phyloP scores from a whole-genome alignment of 2,888 invertebrate genomes.

The Synanthedon andrenaeformis region DNA sequence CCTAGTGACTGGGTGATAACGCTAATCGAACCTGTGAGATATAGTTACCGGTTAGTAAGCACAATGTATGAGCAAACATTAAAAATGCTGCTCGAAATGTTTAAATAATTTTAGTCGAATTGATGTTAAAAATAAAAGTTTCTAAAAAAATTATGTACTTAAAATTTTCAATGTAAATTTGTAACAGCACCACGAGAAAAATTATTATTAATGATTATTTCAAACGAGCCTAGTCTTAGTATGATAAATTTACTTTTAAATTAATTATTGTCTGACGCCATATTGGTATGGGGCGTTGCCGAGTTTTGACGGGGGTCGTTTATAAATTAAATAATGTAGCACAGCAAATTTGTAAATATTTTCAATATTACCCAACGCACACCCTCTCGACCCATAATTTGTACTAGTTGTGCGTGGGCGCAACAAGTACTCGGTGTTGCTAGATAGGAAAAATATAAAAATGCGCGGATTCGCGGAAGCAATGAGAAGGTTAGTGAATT shows the following conservation, averaged over 20 bases:
- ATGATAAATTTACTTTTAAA: conserved; percentile 55
- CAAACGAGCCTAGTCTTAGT: conserved; percentile 67
- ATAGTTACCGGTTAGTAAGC: conserved; percentile 55
- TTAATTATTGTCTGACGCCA: conserved; percentile 29
- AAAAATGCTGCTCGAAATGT: conserved; percentile 61
- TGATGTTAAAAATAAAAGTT: conserved; percentile 67
- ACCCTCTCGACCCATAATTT: conserved; percentile 28
- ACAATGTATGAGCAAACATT: conserved; percentile 67
- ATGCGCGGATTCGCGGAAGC: conserved; percentile 34
- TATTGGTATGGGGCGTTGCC: conserved; percentile 22
- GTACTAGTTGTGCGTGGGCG: conserved; percentile 9
- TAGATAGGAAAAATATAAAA: conserved; percentile 40
- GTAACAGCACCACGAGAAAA: conserved; percentile 55
- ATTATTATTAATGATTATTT: conserved; percentile 54
- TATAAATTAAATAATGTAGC: conserved; percentile 5
- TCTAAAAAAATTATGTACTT: conserved; percentile 66
- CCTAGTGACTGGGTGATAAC: conserved; percentile 29
- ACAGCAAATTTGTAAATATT: conserved; percentile 27
- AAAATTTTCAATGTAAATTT: conserved; percentile 65
- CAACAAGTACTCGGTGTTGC: conserved; percentile 22
- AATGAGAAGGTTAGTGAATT: conserved; percentile 68
- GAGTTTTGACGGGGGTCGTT: conserved; percentile 4
- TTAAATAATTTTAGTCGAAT: conserved; percentile 64
- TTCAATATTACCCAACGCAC: conserved; percentile 32
- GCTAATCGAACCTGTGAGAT: conserved; percentile 36